Percentiles rank a stretch among this genome's conserved stretches.
Evolutionary conservation across 2,888 invertebrate species (phyloP).

Genomic region (Antitype chi): DNA sequence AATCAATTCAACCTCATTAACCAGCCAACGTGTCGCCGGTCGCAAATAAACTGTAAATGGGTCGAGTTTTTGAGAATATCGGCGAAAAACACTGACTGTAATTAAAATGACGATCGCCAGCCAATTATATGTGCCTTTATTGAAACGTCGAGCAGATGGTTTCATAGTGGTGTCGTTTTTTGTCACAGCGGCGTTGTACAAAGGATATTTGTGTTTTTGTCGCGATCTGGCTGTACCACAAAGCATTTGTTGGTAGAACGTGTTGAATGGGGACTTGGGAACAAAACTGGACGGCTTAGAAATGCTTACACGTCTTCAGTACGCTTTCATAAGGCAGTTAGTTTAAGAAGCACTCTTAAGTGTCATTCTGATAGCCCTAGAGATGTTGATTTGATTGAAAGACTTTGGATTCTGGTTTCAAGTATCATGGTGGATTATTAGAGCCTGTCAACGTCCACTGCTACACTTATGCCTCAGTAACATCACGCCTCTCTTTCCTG

Average conservation of each 20-base stretch:
- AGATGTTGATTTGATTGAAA: not conserved
- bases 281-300: conserved; percentile 43
- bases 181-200: conserved; percentile 71
- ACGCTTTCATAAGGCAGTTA: not conserved
- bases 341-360: not conserved
- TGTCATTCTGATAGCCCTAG: conserved; percentile 4
- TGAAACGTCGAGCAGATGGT: conserved; percentile 83
- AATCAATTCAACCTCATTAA: conserved; percentile 36
- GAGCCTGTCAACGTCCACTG: no score
- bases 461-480: not conserved
- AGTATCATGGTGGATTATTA: not conserved
- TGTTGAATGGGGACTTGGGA: conserved; percentile 45
- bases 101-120: conserved; percentile 83
- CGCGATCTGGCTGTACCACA: conserved; percentile 55
- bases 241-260: conserved; percentile 61
- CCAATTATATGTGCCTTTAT: conserved; percentile 85
- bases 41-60: conserved; percentile 42
- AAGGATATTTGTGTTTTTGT: conserved; percentile 80
- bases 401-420: not conserved
- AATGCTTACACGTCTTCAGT: conserved; percentile 9
- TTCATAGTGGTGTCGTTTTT: conserved; percentile 67
- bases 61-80: conserved; percentile 60
- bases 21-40: conserved; percentile 42
- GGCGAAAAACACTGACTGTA: conserved; percentile 76
- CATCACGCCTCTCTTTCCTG: not conserved